These are phyloP conservation scores for Pterophyllum scalare DNA, from an alignment of 2,113 vertebrate species.

Conservation along the genomic window DNA sequence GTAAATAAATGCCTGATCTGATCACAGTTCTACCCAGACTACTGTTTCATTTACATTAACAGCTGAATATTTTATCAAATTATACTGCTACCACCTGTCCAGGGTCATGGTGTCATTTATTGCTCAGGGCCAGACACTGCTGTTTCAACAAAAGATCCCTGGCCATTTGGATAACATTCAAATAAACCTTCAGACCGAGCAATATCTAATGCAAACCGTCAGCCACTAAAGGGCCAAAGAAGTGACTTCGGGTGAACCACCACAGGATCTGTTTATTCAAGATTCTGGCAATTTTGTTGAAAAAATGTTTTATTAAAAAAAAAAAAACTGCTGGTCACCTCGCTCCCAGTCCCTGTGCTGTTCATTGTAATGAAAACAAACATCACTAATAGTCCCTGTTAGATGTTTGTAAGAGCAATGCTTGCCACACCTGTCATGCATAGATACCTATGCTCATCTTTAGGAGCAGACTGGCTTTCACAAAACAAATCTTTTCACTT, in stretches of 20 bases:
- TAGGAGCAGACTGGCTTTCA: not conserved
- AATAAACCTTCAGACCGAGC: conserved; percentile 42
- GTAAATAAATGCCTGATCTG: not conserved
- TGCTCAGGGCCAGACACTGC: not conserved
- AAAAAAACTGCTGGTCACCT: not conserved
- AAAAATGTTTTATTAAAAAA: not conserved
- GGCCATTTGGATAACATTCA: conserved; percentile 70
- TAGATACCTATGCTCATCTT: not conserved
- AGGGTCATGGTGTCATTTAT: conserved; percentile 28
- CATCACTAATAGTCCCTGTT: not conserved
- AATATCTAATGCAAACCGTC: conserved; percentile 56
- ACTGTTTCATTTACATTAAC: not conserved
- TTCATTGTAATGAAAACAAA: not conserved
- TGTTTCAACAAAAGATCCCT: conserved; percentile 45
- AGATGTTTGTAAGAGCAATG: not conserved
- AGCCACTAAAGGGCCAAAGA: conserved; percentile 1
- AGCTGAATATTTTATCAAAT: conserved; percentile 8
- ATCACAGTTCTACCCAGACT: not conserved
- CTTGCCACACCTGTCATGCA: not conserved
- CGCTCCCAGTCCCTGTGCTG: not conserved
- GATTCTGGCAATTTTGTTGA: not conserved
- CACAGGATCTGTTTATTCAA: not conserved
- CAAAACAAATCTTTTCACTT: not conserved
- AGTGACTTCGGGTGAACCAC: conserved; percentile 10
- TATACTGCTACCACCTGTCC: not conserved